Base-by-base conservation (phyloP, 2,888 invertebrate genomes). In the Sarcophaga caerulescens region DNA sequence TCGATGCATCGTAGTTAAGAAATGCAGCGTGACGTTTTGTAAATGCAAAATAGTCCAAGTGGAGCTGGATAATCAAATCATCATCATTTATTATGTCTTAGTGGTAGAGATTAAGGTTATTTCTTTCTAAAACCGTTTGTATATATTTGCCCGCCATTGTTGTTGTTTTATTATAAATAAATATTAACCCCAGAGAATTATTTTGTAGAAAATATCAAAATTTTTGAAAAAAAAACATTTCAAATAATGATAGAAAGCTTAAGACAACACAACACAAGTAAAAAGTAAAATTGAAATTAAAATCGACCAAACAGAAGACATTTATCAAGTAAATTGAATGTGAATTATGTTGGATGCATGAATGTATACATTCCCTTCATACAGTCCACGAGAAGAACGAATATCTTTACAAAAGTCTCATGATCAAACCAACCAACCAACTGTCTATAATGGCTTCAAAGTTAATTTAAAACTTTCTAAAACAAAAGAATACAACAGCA, bases 401-500 rank as follows among this genome's bases (percentile, higher is more conserved):
- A 35, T 8, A 8, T 0, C 35, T 35, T 8, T 1, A 35, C 35
- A 35, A 35, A 10, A 35, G 10, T 0, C 35, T 35, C 35, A 35
- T 35, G 35, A 35, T 35, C 35, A 35, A 35, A 35, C 35, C 35
- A 35, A 35, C 35, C 35, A 35, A 35, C 35, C 35, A 10, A 35
- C 8, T 35, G 35, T 35, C 35, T 35, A 35, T 35, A 66, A 80
- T 52, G 66, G 23, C n/a, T 23, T 11, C 21, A 68, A 85, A 77
- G 73, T 80, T 74, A 77, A 77, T 69, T 77, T 57, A 60, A 83
- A 68, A 73, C 68, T 74, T 68, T 85, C 69, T 66, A 86, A 85
- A 85, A 60, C 25, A 83, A 57, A 4, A 52, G 52, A 21, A 44
- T 60, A 57, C 23, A 63, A 63, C 4, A 21, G 21, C 4, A 23